Conservation (phyloP, 1,140 invertebrate genomes). For the Teleopsis dalmanni region DNA sequence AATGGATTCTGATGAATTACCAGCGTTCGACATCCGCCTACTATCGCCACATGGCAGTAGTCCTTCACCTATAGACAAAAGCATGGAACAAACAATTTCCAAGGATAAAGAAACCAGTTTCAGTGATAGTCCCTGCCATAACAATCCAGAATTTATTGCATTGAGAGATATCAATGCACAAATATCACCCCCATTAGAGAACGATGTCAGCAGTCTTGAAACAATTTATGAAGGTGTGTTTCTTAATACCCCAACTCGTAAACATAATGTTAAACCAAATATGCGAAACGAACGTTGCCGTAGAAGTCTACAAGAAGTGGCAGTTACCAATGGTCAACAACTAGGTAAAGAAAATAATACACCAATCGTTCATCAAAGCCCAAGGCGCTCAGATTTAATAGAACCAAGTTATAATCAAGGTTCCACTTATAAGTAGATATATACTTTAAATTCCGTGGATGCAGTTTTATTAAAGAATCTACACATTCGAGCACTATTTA, state of each 20-base stretch:
- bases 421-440: too few species aligned
- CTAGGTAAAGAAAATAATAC: conserved; percentile 8
- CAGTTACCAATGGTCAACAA: not conserved
- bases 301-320: conserved; percentile 28
- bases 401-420: too few species aligned
- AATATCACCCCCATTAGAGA: conserved; percentile 34
- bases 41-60: conserved; percentile 34
- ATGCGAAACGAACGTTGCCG: conserved; percentile 12
- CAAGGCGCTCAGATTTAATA: too few species aligned
- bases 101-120: too few species aligned
- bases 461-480: too few species aligned
- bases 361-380: not conserved
- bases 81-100: not conserved
- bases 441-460: too few species aligned
- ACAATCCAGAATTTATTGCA: conserved; percentile 34
- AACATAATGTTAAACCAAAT: not conserved
- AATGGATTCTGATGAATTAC: conserved; percentile 26
- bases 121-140: conserved; percentile 12
- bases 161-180: conserved; percentile 38
- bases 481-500: too few species aligned
- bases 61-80: conserved; percentile 33
- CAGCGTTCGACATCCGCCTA: conserved; percentile 34
- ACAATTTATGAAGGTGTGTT: conserved; percentile 41
- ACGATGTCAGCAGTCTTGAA: conserved; percentile 22
- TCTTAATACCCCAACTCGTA: conserved; percentile 29